Conservation (phyloP, 1,140 invertebrate genomes). For the Popillia japonica region DNA sequence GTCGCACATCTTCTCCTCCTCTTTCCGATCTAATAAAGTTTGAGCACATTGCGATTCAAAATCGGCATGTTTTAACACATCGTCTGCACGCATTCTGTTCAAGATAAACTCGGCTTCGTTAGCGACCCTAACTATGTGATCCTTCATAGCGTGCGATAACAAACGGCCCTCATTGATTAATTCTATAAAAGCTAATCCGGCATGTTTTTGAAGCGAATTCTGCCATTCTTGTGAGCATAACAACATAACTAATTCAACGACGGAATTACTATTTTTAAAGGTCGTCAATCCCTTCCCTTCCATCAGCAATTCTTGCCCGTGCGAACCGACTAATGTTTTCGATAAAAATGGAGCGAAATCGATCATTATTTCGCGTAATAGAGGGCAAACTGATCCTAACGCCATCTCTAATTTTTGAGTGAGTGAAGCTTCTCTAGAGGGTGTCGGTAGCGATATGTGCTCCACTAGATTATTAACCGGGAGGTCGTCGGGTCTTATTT, state of each 20-base stretch:
- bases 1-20: slow-evolving; percentile 97
- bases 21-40: slow-evolving; percentile 85
- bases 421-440: slow-evolving; percentile 84
- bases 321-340: slow-evolving; percentile 97
- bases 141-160: slow-evolving; percentile 97
- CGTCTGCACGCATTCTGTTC: slow-evolving; percentile 97
- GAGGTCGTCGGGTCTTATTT: slow-evolving; percentile 72
- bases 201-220: slow-evolving; percentile 99
- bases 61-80: slow-evolving; percentile 98
- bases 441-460: slow-evolving; percentile 76
- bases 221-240: slow-evolving; percentile 99
- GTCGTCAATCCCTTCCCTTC: slow-evolving; percentile 96
- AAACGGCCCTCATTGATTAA: slow-evolving; percentile 98
- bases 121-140: slow-evolving; percentile 99
- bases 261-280: slow-evolving; percentile 95
- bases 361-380: slow-evolving; percentile 97
- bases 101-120: slow-evolving; percentile 99
- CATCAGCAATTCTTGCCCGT: slow-evolving; percentile 98
- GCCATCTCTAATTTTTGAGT: slow-evolving; percentile 96
- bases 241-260: slow-evolving; percentile 98
- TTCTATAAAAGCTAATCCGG: slow-evolving; percentile 98
- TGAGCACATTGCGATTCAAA: slow-evolving; percentile 97
- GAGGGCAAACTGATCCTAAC: slow-evolving; percentile 92
- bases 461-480: slow-evolving; percentile 75
- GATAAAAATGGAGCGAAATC: slow-evolving; percentile 98